Base-by-base conservation (phyloP, 2,888 invertebrate species). In the Pseudococcus longispinus region DNA sequence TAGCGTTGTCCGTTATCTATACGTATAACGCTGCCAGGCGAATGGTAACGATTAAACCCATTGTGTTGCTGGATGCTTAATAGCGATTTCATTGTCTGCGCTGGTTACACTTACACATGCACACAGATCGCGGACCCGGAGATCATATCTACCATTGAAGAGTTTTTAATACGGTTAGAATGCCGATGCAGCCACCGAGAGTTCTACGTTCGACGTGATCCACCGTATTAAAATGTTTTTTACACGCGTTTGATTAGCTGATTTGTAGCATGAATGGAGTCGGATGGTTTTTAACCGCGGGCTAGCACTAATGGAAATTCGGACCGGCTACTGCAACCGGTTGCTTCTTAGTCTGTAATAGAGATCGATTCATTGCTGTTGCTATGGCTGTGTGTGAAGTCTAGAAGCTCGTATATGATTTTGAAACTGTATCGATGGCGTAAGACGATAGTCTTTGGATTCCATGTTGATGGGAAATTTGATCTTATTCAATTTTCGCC, bases 1-100 rank as follows among this genome's bases (percentile, higher is more conserved):
- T 86, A 86, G 80, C 86, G 86, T 46, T 46, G 77, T 20, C 77
- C 77, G 77, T 80, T 60, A 60, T 60, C 60, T 60, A 80, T 74
- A n/a, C n/a, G 9, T 29, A 74, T 42, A 80, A 80, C 77, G 77
- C 42, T 80, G 77, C 37, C 77, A 80, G 77, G 70, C 77, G 77
- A 70, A 29, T 32, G 37, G 70, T 18, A 70, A 70, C 77, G 77
- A 80, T 80, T 80, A 80, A 80, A 80, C 42, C 11, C 77, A 80
- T 80, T 80, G 77, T 80, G 77, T 80, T 42, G 60, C 23, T 60
- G 42, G 37, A 42, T 42, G 37, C 37, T 42, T 80, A 80, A 80
- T 80, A 80, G 77, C 77, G 77, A 80, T 80, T 80, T 80, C 77
- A 80, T 80, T 80, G 77, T 80, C 77, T 80, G 26, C 60, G 23